phyloP scores from a whole-genome alignment of 2,797 vertebrate species.

The Australoheros facetus region DNA sequence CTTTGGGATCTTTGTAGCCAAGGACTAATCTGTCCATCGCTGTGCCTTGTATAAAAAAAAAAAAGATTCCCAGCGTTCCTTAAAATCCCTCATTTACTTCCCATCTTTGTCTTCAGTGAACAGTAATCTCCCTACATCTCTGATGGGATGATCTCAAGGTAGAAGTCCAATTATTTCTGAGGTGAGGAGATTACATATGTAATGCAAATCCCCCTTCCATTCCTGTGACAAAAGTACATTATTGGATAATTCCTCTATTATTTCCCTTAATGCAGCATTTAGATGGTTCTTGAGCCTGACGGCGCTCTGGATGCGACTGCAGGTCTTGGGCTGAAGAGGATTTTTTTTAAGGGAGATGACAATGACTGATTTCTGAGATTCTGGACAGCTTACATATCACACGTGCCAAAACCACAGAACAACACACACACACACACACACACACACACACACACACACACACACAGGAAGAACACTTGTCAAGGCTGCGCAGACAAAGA shows the following conservation, averaged over 20 bases:
- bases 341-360: background rate
- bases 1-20: background rate
- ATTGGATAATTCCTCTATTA: slow-evolving; percentile 47
- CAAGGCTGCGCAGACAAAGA: background rate
- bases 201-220: slow-evolving; percentile 53
- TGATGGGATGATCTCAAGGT: slow-evolving; percentile 58
- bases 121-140: slow-evolving; percentile 53
- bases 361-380: background rate
- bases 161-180: slow-evolving; percentile 63
- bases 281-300: slow-evolving; percentile 24
- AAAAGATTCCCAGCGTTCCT: slow-evolving; percentile 13
- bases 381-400: background rate
- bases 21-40: slow-evolving; percentile 30
- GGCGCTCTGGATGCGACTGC: background rate
- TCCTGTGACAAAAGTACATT: slow-evolving; percentile 49
- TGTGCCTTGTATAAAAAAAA: slow-evolving; percentile 1
- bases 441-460: background rate
- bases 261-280: slow-evolving; percentile 42
- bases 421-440: too few relatives aligned
- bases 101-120: slow-evolving; percentile 27
- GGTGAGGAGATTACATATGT: slow-evolving; percentile 57
- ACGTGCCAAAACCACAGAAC: background rate
- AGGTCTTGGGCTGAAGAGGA: slow-evolving; percentile 10
- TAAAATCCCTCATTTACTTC: slow-evolving; percentile 33
- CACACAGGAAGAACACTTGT: background rate